Evolutionary conservation across 2,113 vertebrate species (phyloP).

Genomic region (Gobius niger): DNA sequence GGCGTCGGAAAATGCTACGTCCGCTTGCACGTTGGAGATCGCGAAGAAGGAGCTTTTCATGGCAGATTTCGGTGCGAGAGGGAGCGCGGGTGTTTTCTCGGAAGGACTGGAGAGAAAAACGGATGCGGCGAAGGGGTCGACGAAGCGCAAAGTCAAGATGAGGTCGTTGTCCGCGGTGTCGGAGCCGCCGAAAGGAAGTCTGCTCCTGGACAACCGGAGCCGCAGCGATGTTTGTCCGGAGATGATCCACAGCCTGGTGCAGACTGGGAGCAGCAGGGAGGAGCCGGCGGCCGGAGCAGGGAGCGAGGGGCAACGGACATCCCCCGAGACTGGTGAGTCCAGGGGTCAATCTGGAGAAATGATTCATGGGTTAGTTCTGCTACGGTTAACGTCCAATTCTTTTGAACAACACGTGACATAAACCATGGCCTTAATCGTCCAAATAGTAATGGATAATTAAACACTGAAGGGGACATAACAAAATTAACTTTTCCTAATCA

Average conservation of each 20-base stretch:
- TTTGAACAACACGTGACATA: too few species aligned
- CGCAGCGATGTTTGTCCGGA: slow-evolving; percentile 73
- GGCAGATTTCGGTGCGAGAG: slow-evolving; percentile 2
- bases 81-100: neutral
- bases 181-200: slow-evolving; percentile 76
- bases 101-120: slow-evolving; percentile 19
- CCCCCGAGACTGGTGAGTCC: slow-evolving; percentile 79
- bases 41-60: slow-evolving; percentile 42
- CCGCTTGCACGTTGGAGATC: slow-evolving; percentile 47
- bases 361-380: too few species aligned
- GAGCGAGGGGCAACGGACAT: slow-evolving; percentile 69
- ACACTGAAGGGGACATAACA: too few species aligned
- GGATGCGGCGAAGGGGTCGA: slow-evolving; percentile 52
- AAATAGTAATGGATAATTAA: too few species aligned
- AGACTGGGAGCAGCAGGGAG: slow-evolving; percentile 69
- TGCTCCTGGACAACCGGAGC: slow-evolving; percentile 70
- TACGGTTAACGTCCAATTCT: too few species aligned
- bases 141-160: slow-evolving; percentile 68
- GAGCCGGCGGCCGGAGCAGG: slow-evolving; percentile 70
- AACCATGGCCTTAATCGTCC: too few species aligned
- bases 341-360: neutral
- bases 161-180: slow-evolving; percentile 73
- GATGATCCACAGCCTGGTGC: slow-evolving; percentile 64
- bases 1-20: slow-evolving; percentile 31
- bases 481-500: too few species aligned